These are phyloP conservation scores for Macaria liturata DNA, from an alignment of 2,888 invertebrate species.

Conservation along the genomic window DNA sequence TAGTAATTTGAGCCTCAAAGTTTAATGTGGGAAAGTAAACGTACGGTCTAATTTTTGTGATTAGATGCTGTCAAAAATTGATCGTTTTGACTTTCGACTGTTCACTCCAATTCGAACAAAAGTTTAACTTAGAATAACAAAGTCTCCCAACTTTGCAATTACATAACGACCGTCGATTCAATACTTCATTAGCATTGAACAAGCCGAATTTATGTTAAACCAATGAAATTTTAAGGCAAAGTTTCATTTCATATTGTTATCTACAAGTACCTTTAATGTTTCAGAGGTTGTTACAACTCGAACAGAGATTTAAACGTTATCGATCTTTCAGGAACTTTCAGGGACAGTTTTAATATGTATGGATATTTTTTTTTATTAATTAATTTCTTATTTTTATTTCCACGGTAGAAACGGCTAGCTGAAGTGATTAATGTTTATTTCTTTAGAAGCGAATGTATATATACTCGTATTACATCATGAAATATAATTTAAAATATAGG, in stretches of 20 bases:
- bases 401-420: too few relatives aligned
- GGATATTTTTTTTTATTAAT: too few relatives aligned
- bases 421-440: neutral
- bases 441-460: neutral
- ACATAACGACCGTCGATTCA: conserved; percentile 22
- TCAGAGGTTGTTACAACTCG: conserved; percentile 1
- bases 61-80: too few relatives aligned
- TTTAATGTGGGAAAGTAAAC: too few relatives aligned
- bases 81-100: too few relatives aligned
- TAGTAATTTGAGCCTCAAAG: too few relatives aligned
- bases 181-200: conserved; percentile 24
- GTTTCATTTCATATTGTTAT: conserved; percentile 18
- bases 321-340: neutral
- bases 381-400: too few relatives aligned
- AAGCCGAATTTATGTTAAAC: conserved; percentile 21
- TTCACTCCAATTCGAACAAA: conserved; percentile 16
- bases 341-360: too few relatives aligned
- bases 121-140: conserved; percentile 26
- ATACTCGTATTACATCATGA: too few relatives aligned
- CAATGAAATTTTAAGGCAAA: conserved; percentile 21
- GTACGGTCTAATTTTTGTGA: too few relatives aligned
- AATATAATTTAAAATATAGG: too few relatives aligned
- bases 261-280: conserved; percentile 2
- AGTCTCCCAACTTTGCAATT: conserved; percentile 20
- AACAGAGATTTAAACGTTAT: conserved; percentile 3